Base-by-base conservation (phyloP, 2,113 vertebrate species). In the Ovis canadensis region DNA sequence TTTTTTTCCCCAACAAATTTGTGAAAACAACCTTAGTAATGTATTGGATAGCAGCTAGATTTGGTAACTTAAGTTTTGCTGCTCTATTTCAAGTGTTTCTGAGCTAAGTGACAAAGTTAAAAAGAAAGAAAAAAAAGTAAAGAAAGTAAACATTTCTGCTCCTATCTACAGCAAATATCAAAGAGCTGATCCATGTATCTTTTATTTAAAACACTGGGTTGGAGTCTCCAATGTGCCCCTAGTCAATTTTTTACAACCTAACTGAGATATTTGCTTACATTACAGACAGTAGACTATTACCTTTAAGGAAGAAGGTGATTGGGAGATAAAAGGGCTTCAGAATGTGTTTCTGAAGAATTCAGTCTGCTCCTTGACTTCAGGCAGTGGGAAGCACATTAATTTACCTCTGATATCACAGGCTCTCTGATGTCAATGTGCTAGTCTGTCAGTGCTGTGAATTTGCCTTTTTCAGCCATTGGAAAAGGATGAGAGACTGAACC, bases 331-430 rank as follows among this genome's bases (percentile, higher is more conserved):
- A 82, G 1, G 15, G 29, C 81, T 80, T 97, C n/a, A 60, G 89
- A 82, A 78, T 85, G 89, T 90, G 84, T 93, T 96, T 90, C 86
- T 96, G 89, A 93, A 74, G 88, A 97, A 31, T 77, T 48, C 23
- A 77, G 11, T 36, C 82, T 96, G 96, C 55, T 93, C 86, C 59
- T 81, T 94, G 93, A 77, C 97, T 64, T 15, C 10, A 77, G 59
- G 45, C 40, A 5, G 31, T 82, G 59, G 55, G 81, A 93, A 52
- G 88, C 52, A 55, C 91, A 96, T 97, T 74, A 59, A 98, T 97
- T 98, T 98, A 95, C 98, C 93, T 94, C 27, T 94, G 94, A 82
- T 97, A 96, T 74, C 88, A 57, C 96, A 97, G 97, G 98, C 97
- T 97, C 97, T 92, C 52, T 36, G 25, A 48, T 81, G 96, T 93